A percentile compares a stretch with the other conserved stretches of the same genome.
Evolutionary conservation across 2,888 invertebrate species (phyloP).

Genomic region (Bombylius discolor): DNA sequence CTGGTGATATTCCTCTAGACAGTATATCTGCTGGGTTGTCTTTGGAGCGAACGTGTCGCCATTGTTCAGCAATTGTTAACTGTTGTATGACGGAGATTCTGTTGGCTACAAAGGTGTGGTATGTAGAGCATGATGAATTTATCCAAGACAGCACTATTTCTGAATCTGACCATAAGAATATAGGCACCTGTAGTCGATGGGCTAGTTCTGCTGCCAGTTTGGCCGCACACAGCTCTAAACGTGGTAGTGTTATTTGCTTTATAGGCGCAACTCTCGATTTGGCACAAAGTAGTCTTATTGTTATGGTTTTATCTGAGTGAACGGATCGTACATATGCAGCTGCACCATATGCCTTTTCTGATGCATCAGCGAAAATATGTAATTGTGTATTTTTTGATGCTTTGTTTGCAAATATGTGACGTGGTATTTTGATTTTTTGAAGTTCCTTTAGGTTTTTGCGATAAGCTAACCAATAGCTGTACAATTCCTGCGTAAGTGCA

Average conservation of each 20-base stretch:
- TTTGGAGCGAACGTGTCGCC: slow-evolving; percentile 11
- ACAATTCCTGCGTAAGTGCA: too few relatives aligned
- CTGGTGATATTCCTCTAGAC: slow-evolving; percentile 11
- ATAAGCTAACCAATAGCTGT: too few relatives aligned
- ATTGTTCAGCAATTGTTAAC: neutral
- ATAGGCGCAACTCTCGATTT: too few relatives aligned
- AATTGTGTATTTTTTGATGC: neutral
- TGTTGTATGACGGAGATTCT: slow-evolving; percentile 12
- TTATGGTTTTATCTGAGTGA: too few relatives aligned
- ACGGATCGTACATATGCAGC: too few relatives aligned
- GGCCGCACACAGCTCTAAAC: too few relatives aligned
- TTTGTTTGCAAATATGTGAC: neutral
- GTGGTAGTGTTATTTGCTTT: too few relatives aligned
- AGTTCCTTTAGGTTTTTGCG: too few relatives aligned
- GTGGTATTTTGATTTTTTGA: too few relatives aligned
- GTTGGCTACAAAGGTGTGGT: slow-evolving; percentile 7
- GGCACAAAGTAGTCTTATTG: too few relatives aligned
- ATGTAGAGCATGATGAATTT: neutral
- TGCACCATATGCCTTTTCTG: too few relatives aligned
- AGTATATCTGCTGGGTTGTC: slow-evolving; percentile 13
- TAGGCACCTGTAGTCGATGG: neutral
- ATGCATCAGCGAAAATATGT: too few relatives aligned
- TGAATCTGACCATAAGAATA: neutral
- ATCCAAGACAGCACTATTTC: neutral
- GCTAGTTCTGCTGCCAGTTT: neutral